Conservation (phyloP, 2,797 vertebrate species). For the Sebastes itinus region DNA sequence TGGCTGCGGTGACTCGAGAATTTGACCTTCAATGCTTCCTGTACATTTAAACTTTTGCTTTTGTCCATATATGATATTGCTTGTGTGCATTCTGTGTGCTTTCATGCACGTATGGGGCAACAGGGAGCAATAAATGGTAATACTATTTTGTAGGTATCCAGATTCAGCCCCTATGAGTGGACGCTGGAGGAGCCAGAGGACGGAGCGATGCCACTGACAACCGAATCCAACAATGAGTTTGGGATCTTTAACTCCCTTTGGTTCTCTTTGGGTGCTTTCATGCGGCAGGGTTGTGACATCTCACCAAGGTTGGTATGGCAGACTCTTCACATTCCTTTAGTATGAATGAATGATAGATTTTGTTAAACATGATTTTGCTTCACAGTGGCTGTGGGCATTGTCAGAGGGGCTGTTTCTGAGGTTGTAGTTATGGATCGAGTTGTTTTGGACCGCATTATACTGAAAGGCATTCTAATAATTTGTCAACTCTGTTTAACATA, state of each 20-base stretch:
- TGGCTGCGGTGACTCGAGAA: no score
- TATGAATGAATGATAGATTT: neutral
- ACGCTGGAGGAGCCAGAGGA: constrained; percentile 98
- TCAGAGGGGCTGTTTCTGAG: neutral
- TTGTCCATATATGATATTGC: neutral
- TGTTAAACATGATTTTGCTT: neutral
- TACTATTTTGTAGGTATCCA: constrained; percentile 70
- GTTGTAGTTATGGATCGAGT: neutral
- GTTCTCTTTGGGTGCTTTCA: constrained; percentile 89
- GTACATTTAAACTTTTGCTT: neutral
- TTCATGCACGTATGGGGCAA: neutral
- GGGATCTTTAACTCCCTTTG: constrained; percentile 99
- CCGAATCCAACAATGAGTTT: constrained; percentile 98
- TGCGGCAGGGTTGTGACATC: constrained; percentile 89
- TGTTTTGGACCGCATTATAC: neutral
- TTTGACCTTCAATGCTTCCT: neutral
- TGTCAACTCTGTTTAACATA: neutral
- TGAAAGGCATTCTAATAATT: neutral
- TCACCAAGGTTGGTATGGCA: constrained; percentile 87
- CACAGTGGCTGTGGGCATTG: neutral
- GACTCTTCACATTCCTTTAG: constrained; percentile 30
- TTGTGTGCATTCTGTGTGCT: neutral
- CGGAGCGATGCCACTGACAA: constrained; percentile 91
- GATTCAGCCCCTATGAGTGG: constrained; percentile 99
- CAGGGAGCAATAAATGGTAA: neutral